Conservation (phyloP, 2,888 invertebrate genomes). For the Dioctria linearis region DNA sequence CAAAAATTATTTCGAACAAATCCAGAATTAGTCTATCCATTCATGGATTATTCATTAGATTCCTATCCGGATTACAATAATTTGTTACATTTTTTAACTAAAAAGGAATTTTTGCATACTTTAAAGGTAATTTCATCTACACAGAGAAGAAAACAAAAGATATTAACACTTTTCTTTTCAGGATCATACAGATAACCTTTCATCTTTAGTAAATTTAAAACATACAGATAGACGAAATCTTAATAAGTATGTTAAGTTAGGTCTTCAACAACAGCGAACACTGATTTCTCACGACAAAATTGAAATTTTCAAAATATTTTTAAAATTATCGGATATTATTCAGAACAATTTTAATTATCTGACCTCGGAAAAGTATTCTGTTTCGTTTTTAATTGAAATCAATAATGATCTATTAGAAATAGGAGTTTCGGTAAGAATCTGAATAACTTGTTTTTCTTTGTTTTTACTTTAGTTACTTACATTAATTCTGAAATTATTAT, state of each 20-base stretch:
- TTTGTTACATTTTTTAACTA: conserved; percentile 3
- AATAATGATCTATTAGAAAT: background rate
- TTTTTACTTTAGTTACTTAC: too few species aligned
- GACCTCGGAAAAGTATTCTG: background rate
- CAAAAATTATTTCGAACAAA: conserved; percentile 7
- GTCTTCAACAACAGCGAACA: background rate
- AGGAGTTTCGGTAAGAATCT: background rate
- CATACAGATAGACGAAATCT: background rate
- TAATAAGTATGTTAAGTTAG: background rate
- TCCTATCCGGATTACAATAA: background rate
- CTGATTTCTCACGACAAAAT: conserved; percentile 1
- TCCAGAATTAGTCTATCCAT: background rate
- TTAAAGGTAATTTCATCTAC: background rate
- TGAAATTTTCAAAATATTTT: conserved; percentile 17
- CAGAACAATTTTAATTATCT: background rate
- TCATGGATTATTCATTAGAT: background rate
- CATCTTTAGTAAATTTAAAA: background rate
- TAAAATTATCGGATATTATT: background rate
- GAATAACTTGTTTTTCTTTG: background rate
- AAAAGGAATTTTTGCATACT: background rate
- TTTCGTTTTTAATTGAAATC: background rate
- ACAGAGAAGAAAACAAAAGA: background rate
- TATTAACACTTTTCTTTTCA: background rate
- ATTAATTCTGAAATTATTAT: background rate
- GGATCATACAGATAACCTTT: background rate